A percentile compares a stretch with the other conserved stretches of the same genome.
phyloP scores from a whole-genome alignment of 2,888 invertebrate genomes.

The Megamerina dolium region DNA sequence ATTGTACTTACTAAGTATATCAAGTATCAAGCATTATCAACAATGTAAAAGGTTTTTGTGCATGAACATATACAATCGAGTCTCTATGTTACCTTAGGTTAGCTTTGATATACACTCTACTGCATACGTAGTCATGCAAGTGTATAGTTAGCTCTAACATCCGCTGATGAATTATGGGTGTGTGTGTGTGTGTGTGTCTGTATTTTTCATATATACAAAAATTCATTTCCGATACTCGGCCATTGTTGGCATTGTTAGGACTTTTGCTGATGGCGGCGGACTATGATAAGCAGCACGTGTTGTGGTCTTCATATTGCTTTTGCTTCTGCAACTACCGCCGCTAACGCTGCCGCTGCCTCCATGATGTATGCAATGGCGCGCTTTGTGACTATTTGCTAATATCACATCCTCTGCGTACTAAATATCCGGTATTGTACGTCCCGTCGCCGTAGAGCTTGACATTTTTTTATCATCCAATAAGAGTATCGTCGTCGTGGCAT shows the following conservation, averaged over 20 bases:
- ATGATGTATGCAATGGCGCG: slow-evolving; percentile 16
- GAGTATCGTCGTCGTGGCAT: slow-evolving; percentile 12
- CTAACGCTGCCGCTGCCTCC: slow-evolving; percentile 11
- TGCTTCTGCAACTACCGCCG: slow-evolving; percentile 1
- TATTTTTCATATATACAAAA: background rate
- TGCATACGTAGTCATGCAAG: no score
- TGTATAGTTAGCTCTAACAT: no score
- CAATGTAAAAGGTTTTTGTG: no score
- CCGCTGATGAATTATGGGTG: background rate
- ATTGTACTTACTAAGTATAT: no score
- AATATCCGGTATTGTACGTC: slow-evolving; percentile 44
- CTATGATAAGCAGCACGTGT: slow-evolving; percentile 37
- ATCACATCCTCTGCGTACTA: slow-evolving; percentile 49
- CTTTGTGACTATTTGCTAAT: slow-evolving; percentile 41
- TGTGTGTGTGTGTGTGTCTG: background rate
- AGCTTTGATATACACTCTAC: no score
- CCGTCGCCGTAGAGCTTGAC: slow-evolving; percentile 24
- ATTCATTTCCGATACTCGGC: slow-evolving; percentile 39
- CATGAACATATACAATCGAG: no score
- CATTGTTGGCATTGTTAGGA: slow-evolving; percentile 26
- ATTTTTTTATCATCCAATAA: slow-evolving; percentile 14
- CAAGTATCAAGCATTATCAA: no score
- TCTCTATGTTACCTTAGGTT: no score
- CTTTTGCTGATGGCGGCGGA: slow-evolving; percentile 26
- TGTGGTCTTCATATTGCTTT: slow-evolving; percentile 12